phyloP scores from a whole-genome alignment of 2,113 vertebrate species.

The Hippocampus comes region DNA sequence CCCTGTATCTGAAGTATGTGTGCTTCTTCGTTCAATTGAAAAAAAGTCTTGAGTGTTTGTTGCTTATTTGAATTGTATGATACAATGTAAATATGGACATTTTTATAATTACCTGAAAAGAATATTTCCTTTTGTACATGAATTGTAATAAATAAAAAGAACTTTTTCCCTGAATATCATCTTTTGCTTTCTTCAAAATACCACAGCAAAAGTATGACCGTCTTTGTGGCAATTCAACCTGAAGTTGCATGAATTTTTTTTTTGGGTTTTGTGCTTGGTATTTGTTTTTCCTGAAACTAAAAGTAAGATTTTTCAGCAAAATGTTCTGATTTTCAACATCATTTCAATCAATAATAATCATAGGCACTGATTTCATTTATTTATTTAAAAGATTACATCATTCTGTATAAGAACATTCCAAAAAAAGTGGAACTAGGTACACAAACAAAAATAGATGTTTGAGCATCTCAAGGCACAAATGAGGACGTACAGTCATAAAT shows the following conservation, averaged over 20 bases:
- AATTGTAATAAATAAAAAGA: constrained; percentile 74
- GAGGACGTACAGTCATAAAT: constrained; percentile 55
- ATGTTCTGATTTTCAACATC: too few relatives aligned
- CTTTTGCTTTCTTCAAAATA: not conserved
- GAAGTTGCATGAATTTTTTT: too few relatives aligned
- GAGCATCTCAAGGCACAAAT: constrained; percentile 12
- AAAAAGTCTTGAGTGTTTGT: constrained; percentile 11
- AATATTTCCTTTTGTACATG: constrained; percentile 69
- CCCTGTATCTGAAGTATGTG: constrained; percentile 21
- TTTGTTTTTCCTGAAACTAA: too few relatives aligned
- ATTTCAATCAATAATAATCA: not conserved
- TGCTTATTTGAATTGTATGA: constrained; percentile 17
- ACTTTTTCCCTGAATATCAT: constrained; percentile 46
- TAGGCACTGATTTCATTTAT: not conserved
- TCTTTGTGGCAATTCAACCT: too few relatives aligned
- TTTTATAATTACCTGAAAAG: constrained; percentile 61
- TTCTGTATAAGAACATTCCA: not conserved
- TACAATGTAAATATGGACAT: constrained; percentile 66
- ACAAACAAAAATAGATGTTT: constrained; percentile 48
- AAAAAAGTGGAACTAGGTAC: constrained; percentile 35
- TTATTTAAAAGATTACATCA: not conserved
- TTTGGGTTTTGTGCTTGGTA: too few relatives aligned
- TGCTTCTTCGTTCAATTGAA: not conserved
- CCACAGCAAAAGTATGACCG: too few relatives aligned
- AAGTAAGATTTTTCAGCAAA: too few relatives aligned